Percentiles rank a stretch among this genome's conserved stretches.
phyloP scores from a whole-genome alignment of 2,888 invertebrate species.

The Strigamia transsilvanica region DNA sequence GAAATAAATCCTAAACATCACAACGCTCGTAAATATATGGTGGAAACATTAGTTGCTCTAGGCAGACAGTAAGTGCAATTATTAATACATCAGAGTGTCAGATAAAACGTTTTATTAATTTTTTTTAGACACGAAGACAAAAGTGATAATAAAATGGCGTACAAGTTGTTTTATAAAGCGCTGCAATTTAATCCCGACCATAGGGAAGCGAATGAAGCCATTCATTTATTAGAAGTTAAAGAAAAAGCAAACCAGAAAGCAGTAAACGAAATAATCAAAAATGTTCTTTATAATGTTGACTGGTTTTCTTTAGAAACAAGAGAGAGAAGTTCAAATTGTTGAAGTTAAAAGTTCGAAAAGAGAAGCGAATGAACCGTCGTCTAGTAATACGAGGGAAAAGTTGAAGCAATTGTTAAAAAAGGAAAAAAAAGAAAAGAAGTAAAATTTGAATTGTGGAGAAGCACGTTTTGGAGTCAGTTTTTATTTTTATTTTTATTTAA shows the following conservation, averaged over 20 bases:
- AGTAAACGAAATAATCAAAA: neutral
- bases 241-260: conserved; percentile 53
- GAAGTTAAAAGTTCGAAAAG: neutral
- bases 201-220: conserved; percentile 84
- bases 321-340: neutral
- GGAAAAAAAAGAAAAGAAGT: conserved; percentile 33
- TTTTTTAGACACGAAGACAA: conserved; percentile 54
- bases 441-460: neutral
- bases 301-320: neutral
- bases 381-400: conserved; percentile 33
- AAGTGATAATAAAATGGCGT: conserved; percentile 51
- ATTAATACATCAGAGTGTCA: no score
- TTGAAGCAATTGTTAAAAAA: conserved; percentile 26
- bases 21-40: conserved; percentile 55
- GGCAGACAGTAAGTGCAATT: conserved; percentile 54
- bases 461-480: neutral
- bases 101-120: neutral
- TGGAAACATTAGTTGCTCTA: conserved; percentile 54
- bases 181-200: conserved; percentile 72
- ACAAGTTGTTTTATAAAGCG: conserved; percentile 54
- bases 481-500: neutral
- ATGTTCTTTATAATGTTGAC: neutral
- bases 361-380: conserved; percentile 3
- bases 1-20: conserved; percentile 54
- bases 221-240: conserved; percentile 75